A percentile compares a stretch with the other conserved stretches of the same genome.
These are phyloP conservation scores for Platyrinchus mystaceus DNA, from an alignment of 2,797 vertebrate genomes.

Conservation along the genomic window DNA sequence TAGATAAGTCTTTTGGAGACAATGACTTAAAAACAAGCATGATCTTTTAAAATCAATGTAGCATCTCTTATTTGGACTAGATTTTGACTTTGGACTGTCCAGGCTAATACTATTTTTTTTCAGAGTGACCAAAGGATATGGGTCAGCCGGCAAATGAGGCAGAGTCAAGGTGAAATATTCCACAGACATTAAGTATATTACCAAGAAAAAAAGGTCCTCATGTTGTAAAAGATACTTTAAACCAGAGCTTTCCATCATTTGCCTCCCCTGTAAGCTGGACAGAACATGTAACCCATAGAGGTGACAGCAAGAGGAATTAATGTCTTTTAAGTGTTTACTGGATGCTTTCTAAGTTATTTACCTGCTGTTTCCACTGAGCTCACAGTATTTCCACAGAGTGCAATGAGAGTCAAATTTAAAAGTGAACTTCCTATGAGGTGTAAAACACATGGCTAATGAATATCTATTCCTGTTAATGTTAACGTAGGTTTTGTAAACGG, in stretches of 20 bases:
- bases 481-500: neutral
- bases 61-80: neutral
- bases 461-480: neutral
- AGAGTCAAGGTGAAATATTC: neutral
- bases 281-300: neutral
- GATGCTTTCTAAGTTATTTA: neutral
- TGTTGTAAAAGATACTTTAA: neutral
- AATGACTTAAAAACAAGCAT: neutral
- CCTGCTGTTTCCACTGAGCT: neutral
- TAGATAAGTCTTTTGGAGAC: neutral
- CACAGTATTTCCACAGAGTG: neutral
- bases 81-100: neutral
- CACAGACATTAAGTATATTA: neutral
- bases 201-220: neutral
- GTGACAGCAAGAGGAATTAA: neutral
- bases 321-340: neutral
- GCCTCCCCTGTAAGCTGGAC: neutral
- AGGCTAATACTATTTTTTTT: neutral
- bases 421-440: neutral
- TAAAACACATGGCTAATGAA: neutral
- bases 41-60: neutral
- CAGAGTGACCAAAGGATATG: neutral
- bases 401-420: neutral
- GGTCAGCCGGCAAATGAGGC: neutral
- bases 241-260: neutral